A percentile compares a stretch with the other conserved stretches of the same genome.
Evolutionary conservation across 2,113 vertebrate genomes (phyloP).

Genomic region (Trochalopteron elliotii): DNA sequence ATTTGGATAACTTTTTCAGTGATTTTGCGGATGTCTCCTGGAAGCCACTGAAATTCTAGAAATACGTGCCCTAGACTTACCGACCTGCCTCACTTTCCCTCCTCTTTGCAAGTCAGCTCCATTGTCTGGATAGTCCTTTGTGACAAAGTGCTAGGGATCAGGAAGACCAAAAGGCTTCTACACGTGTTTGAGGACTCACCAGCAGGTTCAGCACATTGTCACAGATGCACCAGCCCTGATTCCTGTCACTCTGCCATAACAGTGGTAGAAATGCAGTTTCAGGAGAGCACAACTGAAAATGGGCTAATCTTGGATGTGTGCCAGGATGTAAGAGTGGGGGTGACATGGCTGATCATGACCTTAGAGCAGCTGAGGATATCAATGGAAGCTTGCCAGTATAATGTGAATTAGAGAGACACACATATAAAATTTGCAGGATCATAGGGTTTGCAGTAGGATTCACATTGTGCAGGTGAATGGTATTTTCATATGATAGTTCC

Average conservation of each 20-base stretch:
- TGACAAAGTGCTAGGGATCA: background rate
- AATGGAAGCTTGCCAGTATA: background rate
- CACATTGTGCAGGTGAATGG: background rate
- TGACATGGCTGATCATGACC: background rate
- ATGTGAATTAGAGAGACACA: background rate
- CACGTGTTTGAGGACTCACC: background rate
- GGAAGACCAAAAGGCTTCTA: background rate
- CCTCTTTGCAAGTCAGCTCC: background rate
- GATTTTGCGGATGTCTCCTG: background rate
- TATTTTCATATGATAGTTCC: background rate
- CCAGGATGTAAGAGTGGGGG: background rate
- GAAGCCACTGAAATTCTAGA: background rate
- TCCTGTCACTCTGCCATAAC: background rate
- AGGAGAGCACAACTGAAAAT: background rate
- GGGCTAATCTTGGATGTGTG: background rate
- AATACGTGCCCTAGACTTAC: rapidly evolving
- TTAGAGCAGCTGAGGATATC: background rate
- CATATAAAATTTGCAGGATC: background rate
- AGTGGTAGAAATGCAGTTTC: background rate
- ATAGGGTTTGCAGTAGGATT: background rate
- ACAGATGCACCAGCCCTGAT: background rate
- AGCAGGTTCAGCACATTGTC: background rate
- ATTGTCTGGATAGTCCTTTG: background rate
- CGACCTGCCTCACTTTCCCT: background rate
- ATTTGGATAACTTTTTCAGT: background rate